Conservation (phyloP, 2,797 vertebrate genomes). For the Anas bernieri region DNA sequence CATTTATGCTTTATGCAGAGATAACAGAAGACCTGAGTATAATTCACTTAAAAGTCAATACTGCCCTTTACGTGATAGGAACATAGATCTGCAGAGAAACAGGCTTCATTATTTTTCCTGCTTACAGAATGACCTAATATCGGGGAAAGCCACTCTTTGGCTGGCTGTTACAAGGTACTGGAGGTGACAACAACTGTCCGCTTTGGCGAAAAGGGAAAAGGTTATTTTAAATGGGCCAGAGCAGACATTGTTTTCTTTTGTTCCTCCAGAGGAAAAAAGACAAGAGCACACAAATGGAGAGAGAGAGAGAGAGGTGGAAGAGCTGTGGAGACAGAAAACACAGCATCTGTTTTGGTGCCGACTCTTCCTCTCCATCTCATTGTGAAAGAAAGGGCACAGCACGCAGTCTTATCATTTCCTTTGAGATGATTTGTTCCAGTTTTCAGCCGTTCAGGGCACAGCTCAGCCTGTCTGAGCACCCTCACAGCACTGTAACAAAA, state of each 20-base stretch:
- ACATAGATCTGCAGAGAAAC: conserved; percentile 45
- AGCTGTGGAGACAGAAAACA: neutral
- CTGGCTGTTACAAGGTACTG: neutral
- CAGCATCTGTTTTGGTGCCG: neutral
- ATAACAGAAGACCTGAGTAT: conserved; percentile 26
- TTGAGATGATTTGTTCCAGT: conserved; percentile 3
- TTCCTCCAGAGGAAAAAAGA: conserved; percentile 4
- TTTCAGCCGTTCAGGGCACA: neutral
- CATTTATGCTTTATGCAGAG: conserved; percentile 29
- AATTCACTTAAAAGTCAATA: conserved; percentile 67
- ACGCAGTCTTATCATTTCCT: neutral
- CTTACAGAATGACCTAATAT: neutral
- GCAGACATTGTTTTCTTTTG: conserved; percentile 42
- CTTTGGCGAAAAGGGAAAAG: conserved; percentile 47
- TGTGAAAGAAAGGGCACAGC: conserved; percentile 33
- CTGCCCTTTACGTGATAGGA: conserved; percentile 54
- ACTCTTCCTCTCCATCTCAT: conserved; percentile 41
- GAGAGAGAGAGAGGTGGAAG: neutral
- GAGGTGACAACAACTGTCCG: conserved; percentile 42
- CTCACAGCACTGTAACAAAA: neutral
- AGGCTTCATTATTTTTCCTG: conserved; percentile 52
- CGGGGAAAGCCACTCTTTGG: neutral
- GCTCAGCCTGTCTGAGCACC: conserved; percentile 28
- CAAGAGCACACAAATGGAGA: neutral
- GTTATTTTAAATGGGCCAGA: conserved; percentile 38